Evolutionary conservation across 2,888 invertebrate species (phyloP), one percentile per base, ranked within the genome.

Genomic region (Adelphocoris suturalis): DNA sequence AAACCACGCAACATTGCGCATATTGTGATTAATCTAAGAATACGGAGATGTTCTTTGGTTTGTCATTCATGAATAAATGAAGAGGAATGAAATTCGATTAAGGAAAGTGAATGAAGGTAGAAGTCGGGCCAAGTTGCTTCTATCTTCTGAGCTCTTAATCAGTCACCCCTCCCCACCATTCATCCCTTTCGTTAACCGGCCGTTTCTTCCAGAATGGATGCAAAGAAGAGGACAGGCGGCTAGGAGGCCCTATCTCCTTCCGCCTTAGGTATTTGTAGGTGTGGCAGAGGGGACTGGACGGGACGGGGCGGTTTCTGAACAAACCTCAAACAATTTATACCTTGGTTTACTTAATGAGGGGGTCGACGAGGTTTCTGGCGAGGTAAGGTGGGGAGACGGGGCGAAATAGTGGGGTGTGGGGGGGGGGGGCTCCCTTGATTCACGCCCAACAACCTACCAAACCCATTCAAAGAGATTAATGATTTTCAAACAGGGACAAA

Each of bases 241-340:
- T 57, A 7, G n/a, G 80, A 46, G 28, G 46, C 80, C 4, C 75
- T 75, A 12, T 4, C 75, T 2, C 75, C 75, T 19, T 28, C 80
- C 14, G 9, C 37, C 37, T 37, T 16, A 37, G 37, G 37, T 37
- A 37, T 37, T 37, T 37, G n/a, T 37, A 37, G 37, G 37, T 14
- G 46, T 81, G 80, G 16, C 19, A n/a, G 14, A 23, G 55, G 55
- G n/a, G 48, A 11, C 52, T 27, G 14, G 84, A 52, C 19, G 48
- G 16, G 52, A 3, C 27, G 52, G 23, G 61, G 81, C 12, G 85
- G 85, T 28, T 23, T 61, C 85, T 85, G 85, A 85, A 85, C 85
- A 85, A 85, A 85, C 85, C 85, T 85, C 85, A 85, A 85, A 85
- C 85, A 85, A 85, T 85, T 85, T 85, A 85, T 85, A 85, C 85